Conservation (phyloP, 2,888 invertebrate species). For the Leuctra nigra region DNA sequence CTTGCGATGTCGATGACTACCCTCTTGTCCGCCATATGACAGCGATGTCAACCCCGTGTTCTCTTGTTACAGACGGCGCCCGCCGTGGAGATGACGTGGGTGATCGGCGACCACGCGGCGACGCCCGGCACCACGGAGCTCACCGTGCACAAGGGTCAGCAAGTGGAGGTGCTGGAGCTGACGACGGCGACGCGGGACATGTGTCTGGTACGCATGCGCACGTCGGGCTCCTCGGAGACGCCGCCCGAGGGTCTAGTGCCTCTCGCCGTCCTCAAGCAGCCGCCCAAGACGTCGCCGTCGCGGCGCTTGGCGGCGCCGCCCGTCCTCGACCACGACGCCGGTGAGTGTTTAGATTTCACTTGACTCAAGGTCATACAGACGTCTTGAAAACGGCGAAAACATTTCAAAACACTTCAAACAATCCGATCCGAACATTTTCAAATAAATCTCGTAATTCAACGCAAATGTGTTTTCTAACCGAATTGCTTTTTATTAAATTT, state of each 20-base stretch:
- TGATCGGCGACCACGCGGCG: constrained; percentile 78
- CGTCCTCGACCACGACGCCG: constrained; percentile 27
- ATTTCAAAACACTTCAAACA: too few species aligned
- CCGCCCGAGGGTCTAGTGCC: constrained; percentile 77
- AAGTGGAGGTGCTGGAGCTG: constrained; percentile 85
- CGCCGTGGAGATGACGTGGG: constrained; percentile 84
- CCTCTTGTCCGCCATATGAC: too few species aligned
- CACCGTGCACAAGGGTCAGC: constrained; percentile 83
- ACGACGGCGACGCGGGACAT: constrained; percentile 49
- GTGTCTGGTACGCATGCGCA: constrained; percentile 44
- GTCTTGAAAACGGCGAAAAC: too few species aligned
- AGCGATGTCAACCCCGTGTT: not conserved
- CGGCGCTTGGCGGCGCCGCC: constrained; percentile 37
- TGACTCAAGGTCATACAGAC: too few species aligned
- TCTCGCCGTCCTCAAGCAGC: constrained; percentile 67
- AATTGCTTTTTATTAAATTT: too few species aligned
- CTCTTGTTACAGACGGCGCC: constrained; percentile 15
- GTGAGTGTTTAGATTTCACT: constrained; percentile 28
- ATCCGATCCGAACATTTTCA: too few species aligned
- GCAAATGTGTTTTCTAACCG: too few species aligned
- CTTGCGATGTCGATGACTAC: not conserved
- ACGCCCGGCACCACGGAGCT: constrained; percentile 70
- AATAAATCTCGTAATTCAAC: too few species aligned
- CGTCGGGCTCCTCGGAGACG: constrained; percentile 39
- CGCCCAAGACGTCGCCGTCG: constrained; percentile 53